phyloP scores from a whole-genome alignment of 2,797 vertebrate species.

The Atherinosoma microstoma region DNA sequence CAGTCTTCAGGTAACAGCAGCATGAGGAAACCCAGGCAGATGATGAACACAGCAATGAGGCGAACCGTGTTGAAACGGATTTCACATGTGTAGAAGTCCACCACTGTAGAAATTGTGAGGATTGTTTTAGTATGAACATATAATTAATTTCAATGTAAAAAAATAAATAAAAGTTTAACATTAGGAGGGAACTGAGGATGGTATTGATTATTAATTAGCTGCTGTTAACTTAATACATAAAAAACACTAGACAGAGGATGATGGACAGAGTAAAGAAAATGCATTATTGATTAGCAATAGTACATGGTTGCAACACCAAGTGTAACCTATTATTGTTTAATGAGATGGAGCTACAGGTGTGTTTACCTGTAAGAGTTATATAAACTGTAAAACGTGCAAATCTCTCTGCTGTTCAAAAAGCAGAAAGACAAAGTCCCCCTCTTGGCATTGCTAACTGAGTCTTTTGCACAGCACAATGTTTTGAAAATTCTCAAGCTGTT shows the following conservation, averaged over 20 bases:
- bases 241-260: neutral
- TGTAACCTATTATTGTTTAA: no score
- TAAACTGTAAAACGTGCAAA: no score
- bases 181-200: neutral
- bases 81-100: constrained; percentile 93
- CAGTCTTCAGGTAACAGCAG: constrained; percentile 95
- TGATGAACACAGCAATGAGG: constrained; percentile 94
- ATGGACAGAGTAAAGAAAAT: neutral
- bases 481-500: no score
- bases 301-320: no score
- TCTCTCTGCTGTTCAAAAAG: no score
- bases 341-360: no score
- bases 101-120: constrained; percentile 83
- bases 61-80: constrained; percentile 96
- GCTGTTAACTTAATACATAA: neutral
- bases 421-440: no score
- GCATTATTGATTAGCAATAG: no score
- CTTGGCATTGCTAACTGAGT: no score
- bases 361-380: no score
- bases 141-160: neutral
- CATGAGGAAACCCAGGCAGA: constrained; percentile 96
- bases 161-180: neutral
- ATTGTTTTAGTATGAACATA: neutral
- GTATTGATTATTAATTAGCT: neutral
- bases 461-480: neutral